Evolutionary conservation across 2,113 vertebrate genomes (phyloP), one percentile per base, ranked within the genome.

Genomic region (Stictonetta naevosa): DNA sequence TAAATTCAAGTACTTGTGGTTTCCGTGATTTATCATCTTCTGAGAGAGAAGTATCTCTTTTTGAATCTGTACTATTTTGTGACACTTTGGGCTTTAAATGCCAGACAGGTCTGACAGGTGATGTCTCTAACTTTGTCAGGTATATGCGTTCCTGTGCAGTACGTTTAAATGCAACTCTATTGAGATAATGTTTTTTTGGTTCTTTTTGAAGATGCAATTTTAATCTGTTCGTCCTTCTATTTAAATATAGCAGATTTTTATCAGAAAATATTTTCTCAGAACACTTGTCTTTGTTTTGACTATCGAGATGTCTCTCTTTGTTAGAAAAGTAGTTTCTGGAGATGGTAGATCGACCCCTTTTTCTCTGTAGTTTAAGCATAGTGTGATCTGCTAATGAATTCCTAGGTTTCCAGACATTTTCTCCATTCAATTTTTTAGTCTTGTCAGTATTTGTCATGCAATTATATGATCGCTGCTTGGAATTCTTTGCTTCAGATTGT

Each of bases 181-280:
- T 98, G 94, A 98, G 91, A 66, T 98, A 98, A 2, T 87, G 96
- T 42, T 98, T 98, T 33, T 97, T 97, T 40, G 94, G 97, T 18
- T 97, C 97, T 66, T 91, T 97, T 46, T 97, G 97, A 71, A 90
- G 50, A 77, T 91, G 67, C 11, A 95, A 38, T 38, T 89, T 71
- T 48, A 95, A 77, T 66, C 84, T 76, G 76, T 60, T 94, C 62
- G 60, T 86, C 78, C 96, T 97, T 91, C 52, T 96, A 34, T 78
- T 96, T 26, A 82, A 17, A 62, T 38, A 95, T 2, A 71, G n/a
- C 46, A 95, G 15, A 17, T 90, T 97, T 94, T 97, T 97, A 71
- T 97, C 97, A 46, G 81, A 40, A 74, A 80, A 89, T 7, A 63
- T 71, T 85, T 96, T 98, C 59, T 96, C 97, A 58, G 79, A 55